Percentiles rank a stretch among this genome's conserved stretches.
phyloP scores from a whole-genome alignment of 2,888 invertebrate species.

The Phorcus lineatus region DNA sequence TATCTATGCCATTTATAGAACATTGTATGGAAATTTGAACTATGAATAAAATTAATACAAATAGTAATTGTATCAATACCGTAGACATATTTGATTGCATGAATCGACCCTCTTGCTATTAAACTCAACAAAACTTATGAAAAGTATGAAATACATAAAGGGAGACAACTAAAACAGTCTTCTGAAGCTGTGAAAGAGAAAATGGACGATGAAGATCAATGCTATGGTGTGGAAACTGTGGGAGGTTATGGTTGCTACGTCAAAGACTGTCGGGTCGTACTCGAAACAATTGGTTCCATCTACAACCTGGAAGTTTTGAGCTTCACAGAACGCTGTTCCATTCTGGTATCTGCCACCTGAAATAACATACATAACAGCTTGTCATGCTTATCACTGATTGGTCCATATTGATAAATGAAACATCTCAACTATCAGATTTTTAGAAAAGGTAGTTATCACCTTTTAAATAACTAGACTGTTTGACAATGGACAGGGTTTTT shows the following conservation, averaged over 20 bases:
- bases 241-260: slow-evolving; percentile 9
- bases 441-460: background rate
- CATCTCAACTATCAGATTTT: background rate
- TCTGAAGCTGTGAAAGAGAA: slow-evolving; percentile 3
- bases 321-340: slow-evolving; percentile 73
- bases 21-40: no score
- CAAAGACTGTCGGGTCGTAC: slow-evolving; percentile 74
- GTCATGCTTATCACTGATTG: background rate
- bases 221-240: background rate
- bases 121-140: no score
- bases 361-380: no score
- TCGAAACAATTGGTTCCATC: slow-evolving; percentile 72
- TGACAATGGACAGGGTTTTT: no score
- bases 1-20: no score
- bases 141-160: no score
- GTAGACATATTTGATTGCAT: no score
- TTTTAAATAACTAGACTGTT: background rate
- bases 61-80: no score
- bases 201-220: background rate
- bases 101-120: no score
- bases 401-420: background rate
- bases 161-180: background rate
- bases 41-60: no score
- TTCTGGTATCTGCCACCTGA: slow-evolving; percentile 64
- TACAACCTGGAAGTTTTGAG: slow-evolving; percentile 73